Percentiles rank a stretch among this genome's conserved stretches.
Conservation (phyloP, 2,888 invertebrate genomes). For the Poecilus cupreus region DNA sequence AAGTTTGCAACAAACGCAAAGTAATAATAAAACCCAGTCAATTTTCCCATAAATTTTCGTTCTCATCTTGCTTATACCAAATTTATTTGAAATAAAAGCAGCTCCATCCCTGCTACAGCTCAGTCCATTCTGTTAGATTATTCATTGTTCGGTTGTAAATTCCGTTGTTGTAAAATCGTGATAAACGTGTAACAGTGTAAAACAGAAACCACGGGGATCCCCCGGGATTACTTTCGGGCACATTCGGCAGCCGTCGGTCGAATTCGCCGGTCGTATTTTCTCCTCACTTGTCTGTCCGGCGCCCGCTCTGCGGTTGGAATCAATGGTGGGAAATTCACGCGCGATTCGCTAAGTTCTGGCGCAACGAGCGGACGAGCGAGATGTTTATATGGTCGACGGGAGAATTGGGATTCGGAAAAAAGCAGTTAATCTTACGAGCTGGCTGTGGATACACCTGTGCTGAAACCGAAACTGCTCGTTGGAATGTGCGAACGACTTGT, state of each 20-base stretch:
- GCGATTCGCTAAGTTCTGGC: conserved; percentile 31
- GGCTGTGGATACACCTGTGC: neutral
- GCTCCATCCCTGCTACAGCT: neutral
- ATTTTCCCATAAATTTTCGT: conserved; percentile 19
- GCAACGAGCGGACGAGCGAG: conserved; percentile 18
- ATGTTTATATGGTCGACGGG: conserved; percentile 42
- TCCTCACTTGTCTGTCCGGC: conserved; percentile 30
- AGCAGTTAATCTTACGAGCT: conserved; percentile 31
- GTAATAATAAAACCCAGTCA: conserved; percentile 26
- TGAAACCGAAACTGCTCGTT: neutral
- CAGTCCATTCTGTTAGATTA: conserved; percentile 34
- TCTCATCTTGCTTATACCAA: neutral
- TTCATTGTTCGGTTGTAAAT: conserved; percentile 46
- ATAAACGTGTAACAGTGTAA: conserved; percentile 44
- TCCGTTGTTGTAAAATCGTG: conserved; percentile 49
- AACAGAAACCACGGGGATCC: conserved; percentile 23
- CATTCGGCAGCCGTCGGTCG: neutral
- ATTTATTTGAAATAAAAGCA: conserved; percentile 32
- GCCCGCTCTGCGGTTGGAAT: conserved; percentile 18
- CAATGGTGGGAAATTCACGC: conserved; percentile 41
- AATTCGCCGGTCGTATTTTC: conserved; percentile 16
- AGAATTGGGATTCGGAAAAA: conserved; percentile 29
- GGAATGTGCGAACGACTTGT: neutral
- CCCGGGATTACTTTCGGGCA: neutral
- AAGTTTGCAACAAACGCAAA: conserved; percentile 11